phyloP scores from a whole-genome alignment of 2,113 vertebrate species.

The Rhabdornis inornatus region DNA sequence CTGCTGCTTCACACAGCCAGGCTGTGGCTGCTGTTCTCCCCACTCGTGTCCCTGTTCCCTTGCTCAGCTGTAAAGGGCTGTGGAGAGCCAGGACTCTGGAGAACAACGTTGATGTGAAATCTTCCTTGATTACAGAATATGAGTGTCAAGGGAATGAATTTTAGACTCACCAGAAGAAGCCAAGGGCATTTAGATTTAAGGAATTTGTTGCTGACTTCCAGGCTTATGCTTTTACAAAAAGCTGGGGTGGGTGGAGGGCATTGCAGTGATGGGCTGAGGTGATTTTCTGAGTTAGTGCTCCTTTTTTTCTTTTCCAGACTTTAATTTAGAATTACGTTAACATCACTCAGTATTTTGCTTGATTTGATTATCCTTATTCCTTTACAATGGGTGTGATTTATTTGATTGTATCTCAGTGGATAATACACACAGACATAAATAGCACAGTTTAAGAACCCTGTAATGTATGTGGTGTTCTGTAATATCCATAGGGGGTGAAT shows the following conservation, averaged over 20 bases:
- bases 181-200: conserved; percentile 22
- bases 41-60: not conserved
- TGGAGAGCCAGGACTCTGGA: not conserved
- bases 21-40: accelerated
- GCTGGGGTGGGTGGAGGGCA: too few relatives aligned
- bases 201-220: not conserved
- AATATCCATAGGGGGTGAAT: conserved; percentile 22
- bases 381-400: not conserved
- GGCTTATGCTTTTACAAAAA: not conserved
- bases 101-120: not conserved
- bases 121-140: not conserved
- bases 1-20: not conserved
- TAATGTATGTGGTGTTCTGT: not conserved
- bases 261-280: not conserved
- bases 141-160: not conserved
- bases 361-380: not conserved
- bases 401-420: not conserved
- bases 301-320: not conserved
- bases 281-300: not conserved
- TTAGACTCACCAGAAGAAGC: conserved; percentile 21
- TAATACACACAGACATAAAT: not conserved
- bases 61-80: not conserved
- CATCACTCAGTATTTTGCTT: not conserved
- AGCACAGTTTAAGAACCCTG: not conserved
- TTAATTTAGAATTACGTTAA: not conserved